Evolutionary conservation across 92 coral and sea anemone species (phyloP).

Genomic region (Muricea muricata): DNA sequence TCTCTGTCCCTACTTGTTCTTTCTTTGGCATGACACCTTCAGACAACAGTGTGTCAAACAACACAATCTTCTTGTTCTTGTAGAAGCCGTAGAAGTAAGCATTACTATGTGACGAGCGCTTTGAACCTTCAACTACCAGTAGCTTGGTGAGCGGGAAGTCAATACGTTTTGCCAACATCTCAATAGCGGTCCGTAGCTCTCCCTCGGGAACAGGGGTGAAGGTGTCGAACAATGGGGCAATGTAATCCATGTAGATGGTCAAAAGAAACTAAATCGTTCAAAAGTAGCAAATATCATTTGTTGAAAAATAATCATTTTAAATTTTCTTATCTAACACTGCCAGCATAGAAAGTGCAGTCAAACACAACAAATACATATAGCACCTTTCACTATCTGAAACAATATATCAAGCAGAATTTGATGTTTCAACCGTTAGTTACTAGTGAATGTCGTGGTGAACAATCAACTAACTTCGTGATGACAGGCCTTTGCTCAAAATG

Average conservation of each 20-base stretch:
- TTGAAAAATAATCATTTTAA: no score
- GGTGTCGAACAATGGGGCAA: conserved; percentile 96
- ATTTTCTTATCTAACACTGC: no score
- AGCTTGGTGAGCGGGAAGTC: conserved; percentile 88
- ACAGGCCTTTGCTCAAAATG: no score
- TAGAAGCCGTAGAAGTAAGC: conserved; percentile 97
- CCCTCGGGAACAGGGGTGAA: conserved; percentile 95
- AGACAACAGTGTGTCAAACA: conserved; percentile 91
- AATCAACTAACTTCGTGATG: no score
- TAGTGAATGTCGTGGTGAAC: background rate
- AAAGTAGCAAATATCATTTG: background rate
- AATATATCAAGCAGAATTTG: no score
- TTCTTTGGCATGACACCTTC: conserved; percentile 78
- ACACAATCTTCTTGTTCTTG: conserved; percentile 94
- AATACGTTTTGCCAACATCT: conserved; percentile 82
- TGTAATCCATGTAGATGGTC: conserved; percentile 92
- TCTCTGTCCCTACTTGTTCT: conserved; percentile 39
- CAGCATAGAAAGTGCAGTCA: no score
- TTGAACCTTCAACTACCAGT: conserved; percentile 93
- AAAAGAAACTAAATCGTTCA: conserved; percentile 67
- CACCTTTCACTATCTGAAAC: no score
- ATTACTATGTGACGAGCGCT: conserved; percentile 94
- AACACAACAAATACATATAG: no score
- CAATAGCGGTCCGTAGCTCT: conserved; percentile 77
- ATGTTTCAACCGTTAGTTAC: no score